These are phyloP conservation scores for Pipistrellus pygmaeus DNA, from an alignment of 2,797 vertebrate genomes.

Conservation along the genomic window DNA sequence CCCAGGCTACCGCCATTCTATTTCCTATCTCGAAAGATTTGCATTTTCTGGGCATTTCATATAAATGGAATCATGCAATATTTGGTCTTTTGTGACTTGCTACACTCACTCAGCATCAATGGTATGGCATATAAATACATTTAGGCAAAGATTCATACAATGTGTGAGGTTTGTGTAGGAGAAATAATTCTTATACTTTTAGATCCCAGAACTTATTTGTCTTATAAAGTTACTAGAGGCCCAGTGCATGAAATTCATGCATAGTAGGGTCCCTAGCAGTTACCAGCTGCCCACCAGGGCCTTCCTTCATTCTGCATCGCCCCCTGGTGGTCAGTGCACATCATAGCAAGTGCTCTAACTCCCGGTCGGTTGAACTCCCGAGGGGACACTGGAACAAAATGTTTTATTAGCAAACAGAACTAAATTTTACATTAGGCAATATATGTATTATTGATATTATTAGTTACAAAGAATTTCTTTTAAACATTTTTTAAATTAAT, in stretches of 20 bases:
- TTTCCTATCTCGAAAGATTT: conserved; percentile 26
- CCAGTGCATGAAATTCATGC: too few species aligned
- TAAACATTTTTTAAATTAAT: too few species aligned
- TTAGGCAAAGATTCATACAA: not conserved
- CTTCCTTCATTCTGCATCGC: too few species aligned
- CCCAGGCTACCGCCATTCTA: not conserved
- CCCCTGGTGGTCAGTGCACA: too few species aligned
- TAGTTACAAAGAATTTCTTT: too few species aligned
- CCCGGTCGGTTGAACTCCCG: too few species aligned
- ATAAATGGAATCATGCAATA: not conserved
- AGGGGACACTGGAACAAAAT: too few species aligned
- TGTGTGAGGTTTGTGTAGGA: not conserved
- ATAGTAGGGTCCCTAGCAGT: too few species aligned
- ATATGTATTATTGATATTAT: not conserved
- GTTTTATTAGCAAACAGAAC: too few species aligned
- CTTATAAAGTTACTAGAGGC: not conserved
- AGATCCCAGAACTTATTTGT: not conserved
- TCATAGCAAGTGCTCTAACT: too few species aligned
- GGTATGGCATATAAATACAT: not conserved
- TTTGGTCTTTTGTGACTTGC: not conserved
- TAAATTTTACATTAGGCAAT: too few species aligned
- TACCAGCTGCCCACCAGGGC: too few species aligned
- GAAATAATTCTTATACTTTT: not conserved
- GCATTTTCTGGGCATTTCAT: not conserved
- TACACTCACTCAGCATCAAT: not conserved